These are phyloP conservation scores for Sinodicranocentrus sp. DNA, from an alignment of 2,888 invertebrate species.

Conservation along the genomic window DNA sequence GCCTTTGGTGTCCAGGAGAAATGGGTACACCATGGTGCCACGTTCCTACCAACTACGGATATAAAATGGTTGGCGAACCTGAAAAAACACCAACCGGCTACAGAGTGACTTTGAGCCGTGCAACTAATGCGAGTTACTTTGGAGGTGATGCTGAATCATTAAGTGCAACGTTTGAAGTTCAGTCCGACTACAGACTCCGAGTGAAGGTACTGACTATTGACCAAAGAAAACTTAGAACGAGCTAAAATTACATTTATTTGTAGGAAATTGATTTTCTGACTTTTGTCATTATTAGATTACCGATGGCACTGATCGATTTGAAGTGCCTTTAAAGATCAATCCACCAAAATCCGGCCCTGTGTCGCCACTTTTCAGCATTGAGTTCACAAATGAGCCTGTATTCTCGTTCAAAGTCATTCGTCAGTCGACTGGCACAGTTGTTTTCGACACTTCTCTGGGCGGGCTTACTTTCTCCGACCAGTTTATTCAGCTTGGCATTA, in stretches of 20 bases:
- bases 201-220: slow-evolving; percentile 65
- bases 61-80: slow-evolving; percentile 62
- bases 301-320: slow-evolving; percentile 67
- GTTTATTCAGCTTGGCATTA: slow-evolving; percentile 79
- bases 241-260: neutral
- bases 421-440: slow-evolving; percentile 53
- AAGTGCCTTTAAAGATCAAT: slow-evolving; percentile 73
- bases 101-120: slow-evolving; percentile 61
- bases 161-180: slow-evolving; percentile 65
- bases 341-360: slow-evolving; percentile 45
- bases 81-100: slow-evolving; percentile 54
- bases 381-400: slow-evolving; percentile 46
- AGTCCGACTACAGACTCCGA: slow-evolving; percentile 73
- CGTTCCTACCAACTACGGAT: slow-evolving; percentile 51
- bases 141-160: slow-evolving; percentile 67
- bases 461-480: slow-evolving; percentile 79
- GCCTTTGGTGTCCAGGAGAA: slow-evolving; percentile 82
- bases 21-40: slow-evolving; percentile 60
- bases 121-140: slow-evolving; percentile 65
- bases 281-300: slow-evolving; percentile 64
- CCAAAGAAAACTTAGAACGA: neutral
- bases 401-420: slow-evolving; percentile 74
- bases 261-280: slow-evolving; percentile 2
- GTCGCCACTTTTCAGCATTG: slow-evolving; percentile 55
- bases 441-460: slow-evolving; percentile 77